These are phyloP conservation scores for Oreochromis spilurus DNA, from an alignment of 2,113 vertebrate genomes.

Conservation along the genomic window DNA sequence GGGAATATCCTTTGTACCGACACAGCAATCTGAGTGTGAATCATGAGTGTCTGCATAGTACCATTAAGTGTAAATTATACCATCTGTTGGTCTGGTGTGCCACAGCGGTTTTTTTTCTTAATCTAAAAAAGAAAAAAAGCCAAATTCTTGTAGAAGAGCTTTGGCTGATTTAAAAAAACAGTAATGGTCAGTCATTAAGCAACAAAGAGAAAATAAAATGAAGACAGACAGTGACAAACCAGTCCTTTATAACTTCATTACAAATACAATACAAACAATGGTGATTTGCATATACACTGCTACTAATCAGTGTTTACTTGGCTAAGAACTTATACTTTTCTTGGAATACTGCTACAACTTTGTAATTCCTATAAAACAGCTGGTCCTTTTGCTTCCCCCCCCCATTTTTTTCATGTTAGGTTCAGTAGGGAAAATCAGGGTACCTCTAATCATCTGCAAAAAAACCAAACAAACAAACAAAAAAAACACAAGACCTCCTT, in stretches of 20 bases:
- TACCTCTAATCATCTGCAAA: conserved; percentile 17
- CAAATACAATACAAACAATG: background rate
- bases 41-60: background rate
- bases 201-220: conserved; percentile 5
- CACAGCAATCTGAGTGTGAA: background rate
- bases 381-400: background rate
- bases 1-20: background rate
- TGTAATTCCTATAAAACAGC: conserved; percentile 8
- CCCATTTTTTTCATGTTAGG: background rate
- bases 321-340: background rate
- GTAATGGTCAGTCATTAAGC: background rate
- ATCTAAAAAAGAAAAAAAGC: background rate
- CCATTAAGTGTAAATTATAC: background rate
- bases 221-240: background rate
- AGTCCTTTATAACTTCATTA: conserved; percentile 14
- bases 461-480: background rate
- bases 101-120: background rate
- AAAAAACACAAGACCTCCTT: background rate
- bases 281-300: background rate
- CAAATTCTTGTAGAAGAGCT: conserved; percentile 16
- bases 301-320: conserved; percentile 24
- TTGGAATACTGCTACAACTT: background rate
- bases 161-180: conserved; percentile 1
- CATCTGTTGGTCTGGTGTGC: background rate
- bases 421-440: conserved; percentile 12